Evolutionary conservation across 2,113 vertebrate genomes (phyloP).

Genomic region (Marmota monax): DNA sequence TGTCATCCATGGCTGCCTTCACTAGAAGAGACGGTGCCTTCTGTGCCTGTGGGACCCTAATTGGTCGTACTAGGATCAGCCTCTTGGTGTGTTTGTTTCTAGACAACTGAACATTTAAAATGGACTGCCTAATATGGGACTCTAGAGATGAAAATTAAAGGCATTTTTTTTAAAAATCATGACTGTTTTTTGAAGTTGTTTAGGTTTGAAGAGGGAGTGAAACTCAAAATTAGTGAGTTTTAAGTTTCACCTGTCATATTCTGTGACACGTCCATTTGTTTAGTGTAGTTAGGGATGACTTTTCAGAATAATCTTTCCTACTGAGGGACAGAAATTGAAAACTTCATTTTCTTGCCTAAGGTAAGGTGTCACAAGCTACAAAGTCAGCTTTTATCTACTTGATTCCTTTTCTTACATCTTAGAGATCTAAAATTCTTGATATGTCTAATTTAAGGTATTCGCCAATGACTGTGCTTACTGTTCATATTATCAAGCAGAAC

Average conservation of each 20-base stretch:
- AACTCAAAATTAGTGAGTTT: background rate
- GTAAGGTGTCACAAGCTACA: background rate
- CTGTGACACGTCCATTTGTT: background rate
- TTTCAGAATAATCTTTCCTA: background rate
- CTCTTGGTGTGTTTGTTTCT: background rate
- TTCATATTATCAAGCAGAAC: conserved; percentile 4
- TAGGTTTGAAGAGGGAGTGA: background rate
- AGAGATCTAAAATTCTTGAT: background rate
- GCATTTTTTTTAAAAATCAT: background rate
- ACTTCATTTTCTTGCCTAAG: background rate
- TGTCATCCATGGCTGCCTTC: background rate
- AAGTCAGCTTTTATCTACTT: background rate
- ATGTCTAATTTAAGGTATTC: background rate
- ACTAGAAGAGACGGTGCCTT: background rate
- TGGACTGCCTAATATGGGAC: background rate
- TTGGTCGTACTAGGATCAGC: background rate
- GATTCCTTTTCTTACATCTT: background rate
- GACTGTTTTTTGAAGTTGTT: background rate
- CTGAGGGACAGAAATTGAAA: background rate
- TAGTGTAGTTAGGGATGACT: background rate
- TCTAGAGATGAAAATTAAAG: background rate
- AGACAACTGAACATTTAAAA: background rate
- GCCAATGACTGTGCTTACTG: background rate
- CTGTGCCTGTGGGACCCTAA: background rate
- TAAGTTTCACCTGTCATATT: background rate